Percentiles rank a stretch among this genome's conserved stretches.
Conservation (phyloP, 2,888 invertebrate genomes). For the Scaptomyza cyrtandrae region DNA sequence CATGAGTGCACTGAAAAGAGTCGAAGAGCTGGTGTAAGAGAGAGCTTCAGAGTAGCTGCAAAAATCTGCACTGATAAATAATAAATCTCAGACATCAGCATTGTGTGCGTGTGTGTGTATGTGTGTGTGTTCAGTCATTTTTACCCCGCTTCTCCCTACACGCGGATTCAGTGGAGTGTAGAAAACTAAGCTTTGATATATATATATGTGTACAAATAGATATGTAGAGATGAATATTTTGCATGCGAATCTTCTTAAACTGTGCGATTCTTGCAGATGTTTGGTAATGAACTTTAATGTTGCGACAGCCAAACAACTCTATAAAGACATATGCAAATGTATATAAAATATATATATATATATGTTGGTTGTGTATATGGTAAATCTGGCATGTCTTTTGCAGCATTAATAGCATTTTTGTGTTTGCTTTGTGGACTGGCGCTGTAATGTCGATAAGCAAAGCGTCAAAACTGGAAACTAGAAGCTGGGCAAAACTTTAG, state of each 20-base stretch:
- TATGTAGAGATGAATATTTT: conserved; percentile 15
- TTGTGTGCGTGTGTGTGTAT: neutral
- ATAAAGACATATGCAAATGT: neutral
- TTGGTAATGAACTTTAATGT: conserved; percentile 70
- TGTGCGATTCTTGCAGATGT: conserved; percentile 29
- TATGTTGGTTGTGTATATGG: neutral
- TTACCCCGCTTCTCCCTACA: conserved; percentile 10
- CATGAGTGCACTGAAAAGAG: conserved; percentile 48
- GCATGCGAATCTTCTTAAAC: conserved; percentile 33
- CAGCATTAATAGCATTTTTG: conserved; percentile 62
- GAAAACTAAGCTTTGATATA: conserved; percentile 62
- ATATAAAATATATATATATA: neutral
- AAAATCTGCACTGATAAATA: conserved; percentile 76
- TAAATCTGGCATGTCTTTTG: conserved; percentile 12
- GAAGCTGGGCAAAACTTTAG: conserved; percentile 23
- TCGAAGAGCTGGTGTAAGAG: conserved; percentile 17
- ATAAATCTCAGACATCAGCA: conserved; percentile 69
- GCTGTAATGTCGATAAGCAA: conserved; percentile 43
- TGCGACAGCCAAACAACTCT: conserved; percentile 5
- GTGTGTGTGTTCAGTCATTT: conserved; percentile 27
- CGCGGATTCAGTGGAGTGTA: conserved; percentile 38
- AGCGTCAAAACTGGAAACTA: conserved; percentile 30
- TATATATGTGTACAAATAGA: conserved; percentile 33
- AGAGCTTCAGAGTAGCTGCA: conserved; percentile 42
- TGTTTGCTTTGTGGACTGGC: conserved; percentile 59